Evolutionary conservation across 2,797 vertebrate genomes (phyloP), one percentile per base, ranked within the genome.

Genomic region (Malacoctenus gilli): DNA sequence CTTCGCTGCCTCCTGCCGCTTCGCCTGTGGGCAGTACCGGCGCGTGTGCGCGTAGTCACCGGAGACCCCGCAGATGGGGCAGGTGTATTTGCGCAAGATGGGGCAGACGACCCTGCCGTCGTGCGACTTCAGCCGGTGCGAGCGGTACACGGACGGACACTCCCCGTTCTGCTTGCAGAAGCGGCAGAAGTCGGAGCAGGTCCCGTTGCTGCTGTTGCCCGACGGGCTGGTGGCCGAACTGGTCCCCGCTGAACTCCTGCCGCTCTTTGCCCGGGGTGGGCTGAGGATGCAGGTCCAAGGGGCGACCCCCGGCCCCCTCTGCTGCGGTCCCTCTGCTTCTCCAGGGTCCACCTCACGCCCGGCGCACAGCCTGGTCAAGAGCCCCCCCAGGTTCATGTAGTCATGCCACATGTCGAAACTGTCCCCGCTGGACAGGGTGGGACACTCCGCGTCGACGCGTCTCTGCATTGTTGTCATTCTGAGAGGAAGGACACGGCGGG

Each of bases 111-210:
- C 83, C n/a, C 55, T 85, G 0, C 94, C 93, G 5, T 91, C 87
- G 0, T 68, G 42, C 0, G 85, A 55, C 39, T 89, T 94, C 50
- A 96, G 86, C 39, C 20, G 62, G 82, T 96, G 95, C 0, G 91
- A 93, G 0, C 68, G 38, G 67, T 93, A 95, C 5, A 96, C 87
- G 0, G 61, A 34, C 0, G 70, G 51, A 0, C 91, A 87, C 61
- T 95, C 94, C 0, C 93, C 92, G 1, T 95, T 96, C 46, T 93
- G 92, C 13, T 85, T 92, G 61, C 95, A 96, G 71, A 96, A 95
- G 55, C 84, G 87, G 36, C 95, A 95, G 42, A 36, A 42, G 14
- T 35, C 44, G 0, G 68, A 8, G 0, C 68, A 8, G 0, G 30
- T 11, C 18, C 28, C 47, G 41, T 30, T 35, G 39, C 31, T 30